Base-by-base conservation (phyloP, 2,113 vertebrate species). In the Scartelaos histophorus region DNA sequence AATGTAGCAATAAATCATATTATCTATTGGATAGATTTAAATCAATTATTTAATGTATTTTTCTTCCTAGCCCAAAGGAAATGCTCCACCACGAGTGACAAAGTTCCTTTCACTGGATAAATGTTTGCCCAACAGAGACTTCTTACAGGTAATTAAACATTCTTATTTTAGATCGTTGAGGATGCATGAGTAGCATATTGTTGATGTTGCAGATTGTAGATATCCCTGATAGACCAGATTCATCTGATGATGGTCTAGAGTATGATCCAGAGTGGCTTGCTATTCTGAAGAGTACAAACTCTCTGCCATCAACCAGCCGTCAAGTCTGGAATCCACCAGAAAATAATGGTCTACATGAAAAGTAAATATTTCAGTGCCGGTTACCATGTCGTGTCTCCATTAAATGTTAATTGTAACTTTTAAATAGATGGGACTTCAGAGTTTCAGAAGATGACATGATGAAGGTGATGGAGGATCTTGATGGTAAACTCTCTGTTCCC, bases 101-200 rank as follows among this genome's bases (percentile, higher is more conserved):
- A 98, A 95, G 71, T 99, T 99, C 91, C 92, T 99, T 83, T 97
- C 98, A 49, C 93, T 99, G 91, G 98, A 99, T 90, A 99, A 99
- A 85, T 99, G 98, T 76, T 89, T 99, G 61, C 98, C 98, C 0
- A 91, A 95, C 64, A 92, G 98, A 89, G 96, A 99, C 64, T 99
- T 99, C 75, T 88, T 99, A 75, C 98, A 99, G 97, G 98, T 58
- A 58, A 58, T 98, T 86, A 93, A 85, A 78, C 13, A 5, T 10
- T 2, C 3, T 24, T 5, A 9, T 58, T 15, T 58, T 25, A 58
- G 7, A 10, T 51, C 19, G 16, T 51, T 51, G 17, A 51, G 38
- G 38, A 43, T 43, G 24, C 3, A 56, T n/a, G 29, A 25, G 1
- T 16, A 2, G 69, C 9, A 13, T 25, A 0, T 25, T 78, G 22